Evolutionary conservation across 2,888 invertebrate genomes (phyloP), one percentile per base, ranked within the genome.

Genomic region (Cerastis leucographa): DNA sequence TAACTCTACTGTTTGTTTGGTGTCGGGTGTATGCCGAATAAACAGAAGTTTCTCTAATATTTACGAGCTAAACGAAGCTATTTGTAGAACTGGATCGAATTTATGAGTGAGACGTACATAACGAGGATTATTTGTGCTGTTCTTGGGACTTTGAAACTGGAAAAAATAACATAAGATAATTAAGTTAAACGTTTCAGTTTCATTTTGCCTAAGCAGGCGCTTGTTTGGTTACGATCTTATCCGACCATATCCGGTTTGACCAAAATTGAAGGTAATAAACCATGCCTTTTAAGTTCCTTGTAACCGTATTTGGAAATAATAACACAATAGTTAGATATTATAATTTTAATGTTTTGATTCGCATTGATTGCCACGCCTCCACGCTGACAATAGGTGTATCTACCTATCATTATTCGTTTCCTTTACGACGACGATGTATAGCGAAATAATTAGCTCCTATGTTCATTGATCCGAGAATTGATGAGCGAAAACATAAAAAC

Each of bases 391-490:
- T 88, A 81, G 85, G 61, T 68, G 75, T 77, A 76, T 17, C 42
- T 79, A 73, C 73, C 65, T 73, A 59, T 73, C 68, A 78, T 83
- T 87, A 83, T 72, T 72, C 69, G 83, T 88, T 87, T 87, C 87
- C 84, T 84, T 80, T 79, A 76, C 61, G 84, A 84, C 61, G 84
- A 84, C 70, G 22, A 49, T 71, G 46, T 64, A 76, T 71, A 74
- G 81, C 73, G n/a, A 86, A 87, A 85, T 88, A 81, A 86, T 86
- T 86, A 78, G 79, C 76, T 72, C 80, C 69, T 69, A 72, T 71
- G 85, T 54, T 77, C 71, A 80, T 76, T 84, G 81, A 83, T 2
- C 78, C 72, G 74, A 79, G 69, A 83, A 77, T 35, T 51, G 61
- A 74, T 40, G 56, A 68, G 70, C 51, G 74, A 73, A 72, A 84